These are phyloP conservation scores for Heliangelus exortis DNA, from an alignment of 2,797 vertebrate species.

Conservation along the genomic window DNA sequence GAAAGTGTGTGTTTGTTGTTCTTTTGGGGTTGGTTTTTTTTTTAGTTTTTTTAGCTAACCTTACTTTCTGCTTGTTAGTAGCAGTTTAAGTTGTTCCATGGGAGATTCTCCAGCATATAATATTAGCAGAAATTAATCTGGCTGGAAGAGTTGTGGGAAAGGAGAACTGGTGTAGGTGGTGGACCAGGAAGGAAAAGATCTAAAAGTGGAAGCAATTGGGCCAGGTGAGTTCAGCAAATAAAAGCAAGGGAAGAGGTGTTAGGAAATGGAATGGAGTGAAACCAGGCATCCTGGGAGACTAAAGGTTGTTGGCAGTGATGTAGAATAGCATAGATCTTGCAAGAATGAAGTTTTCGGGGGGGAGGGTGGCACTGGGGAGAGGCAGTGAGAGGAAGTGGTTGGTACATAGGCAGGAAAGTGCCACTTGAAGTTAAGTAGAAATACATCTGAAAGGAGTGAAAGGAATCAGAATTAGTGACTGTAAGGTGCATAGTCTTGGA, in stretches of 20 bases:
- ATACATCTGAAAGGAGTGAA: neutral
- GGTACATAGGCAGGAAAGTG: neutral
- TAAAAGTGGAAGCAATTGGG: neutral
- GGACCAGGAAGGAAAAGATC: neutral
- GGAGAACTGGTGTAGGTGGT: neutral
- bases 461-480: neutral
- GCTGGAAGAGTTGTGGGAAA: neutral
- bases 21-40: neutral
- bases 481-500: neutral
- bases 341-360: neutral
- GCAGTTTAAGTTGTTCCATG: neutral
- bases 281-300: neutral
- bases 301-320: neutral
- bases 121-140: neutral
- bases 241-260: neutral
- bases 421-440: neutral
- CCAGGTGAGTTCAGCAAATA: neutral
- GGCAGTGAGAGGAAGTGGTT: neutral
- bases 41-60: neutral
- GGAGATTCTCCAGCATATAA: neutral
- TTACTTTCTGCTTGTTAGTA: neutral
- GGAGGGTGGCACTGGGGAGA: neutral
- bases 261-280: neutral
- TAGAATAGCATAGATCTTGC: neutral
- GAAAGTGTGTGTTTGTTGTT: neutral